Evolutionary conservation across 2,797 vertebrate species (phyloP).

Genomic region (Danio kyathit): DNA sequence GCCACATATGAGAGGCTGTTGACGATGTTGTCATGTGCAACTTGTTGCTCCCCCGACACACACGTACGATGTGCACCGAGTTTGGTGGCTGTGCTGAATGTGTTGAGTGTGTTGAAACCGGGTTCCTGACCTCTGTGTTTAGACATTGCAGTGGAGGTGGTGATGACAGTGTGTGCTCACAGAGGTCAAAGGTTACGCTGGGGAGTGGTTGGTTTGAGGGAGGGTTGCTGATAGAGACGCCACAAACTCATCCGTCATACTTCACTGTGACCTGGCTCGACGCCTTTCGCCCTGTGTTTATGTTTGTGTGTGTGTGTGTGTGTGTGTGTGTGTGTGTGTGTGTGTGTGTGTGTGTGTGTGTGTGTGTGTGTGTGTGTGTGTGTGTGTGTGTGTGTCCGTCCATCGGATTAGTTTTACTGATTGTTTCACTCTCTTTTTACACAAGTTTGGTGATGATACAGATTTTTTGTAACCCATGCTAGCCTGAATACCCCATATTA

Average conservation of each 20-base stretch:
- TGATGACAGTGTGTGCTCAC: conserved; percentile 80
- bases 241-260: conserved; percentile 73
- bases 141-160: conserved; percentile 72
- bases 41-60: conserved; percentile 35
- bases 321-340: conserved; percentile 7
- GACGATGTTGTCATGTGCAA: conserved; percentile 39
- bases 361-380: conserved; percentile 7
- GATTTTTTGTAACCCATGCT: neutral
- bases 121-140: conserved; percentile 73
- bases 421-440: conserved; percentile 7
- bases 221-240: conserved; percentile 70
- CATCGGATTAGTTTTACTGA: neutral
- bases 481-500: neutral
- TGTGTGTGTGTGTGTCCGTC: conserved; percentile 9
- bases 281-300: conserved; percentile 53
- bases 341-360: conserved; percentile 8
- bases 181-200: conserved; percentile 72
- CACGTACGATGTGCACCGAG: conserved; percentile 5
- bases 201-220: conserved; percentile 55
- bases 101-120: conserved; percentile 59
- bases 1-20: conserved; percentile 38
- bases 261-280: conserved; percentile 48
- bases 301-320: conserved; percentile 34
- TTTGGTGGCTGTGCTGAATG: conserved; percentile 48
- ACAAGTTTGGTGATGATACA: conserved; percentile 14